Base-by-base conservation (phyloP, 2,888 invertebrate species). In the Amphipyra tragopoginis region DNA sequence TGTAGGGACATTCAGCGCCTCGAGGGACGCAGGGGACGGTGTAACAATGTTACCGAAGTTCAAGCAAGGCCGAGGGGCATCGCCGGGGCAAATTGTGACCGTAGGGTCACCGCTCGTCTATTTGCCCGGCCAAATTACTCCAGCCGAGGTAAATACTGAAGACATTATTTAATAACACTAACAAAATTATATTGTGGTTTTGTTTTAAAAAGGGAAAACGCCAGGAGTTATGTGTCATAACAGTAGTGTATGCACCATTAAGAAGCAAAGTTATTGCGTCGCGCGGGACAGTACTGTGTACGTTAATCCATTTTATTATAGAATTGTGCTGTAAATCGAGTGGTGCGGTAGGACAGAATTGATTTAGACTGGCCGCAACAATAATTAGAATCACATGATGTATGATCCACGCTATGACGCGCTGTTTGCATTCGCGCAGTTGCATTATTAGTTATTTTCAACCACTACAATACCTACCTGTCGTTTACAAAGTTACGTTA, bases 41-140 rank as follows among this genome's bases (percentile, higher is more conserved):
- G 85, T 93, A 93, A 93, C 92, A 88, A 86, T 86, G 92, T 93
- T 93, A 93, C 87, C 85, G 82, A 89, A 93, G 92, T 92, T 92
- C 88, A 90, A 87, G 87, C 88, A 89, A 88, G 89, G 87, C 90
- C 87, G 88, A 82, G 87, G 87, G 90, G 90, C 88, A 89, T 88
- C 84, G 86, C 83, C 80, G 81, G 83, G 81, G 87, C 89, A 91
- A 90, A 91, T 90, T 91, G 90, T 90, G 88, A 90, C 88, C 90
- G 87, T 90, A 89, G 87, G 91, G 90, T 91, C 89, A 90, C 87
- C 84, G 82, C 78, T 83, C 85, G 86, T 85, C 86, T 92, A 89
- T 92, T 90, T 90, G 82, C 87, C 77, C 84, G 84, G 74, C 85
- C 82, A 90, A 92, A 92, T 91, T 88, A 90, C 90, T 85, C 77